Conservation (phyloP, 2,797 vertebrate genomes). For the Perodicticus potto region DNA sequence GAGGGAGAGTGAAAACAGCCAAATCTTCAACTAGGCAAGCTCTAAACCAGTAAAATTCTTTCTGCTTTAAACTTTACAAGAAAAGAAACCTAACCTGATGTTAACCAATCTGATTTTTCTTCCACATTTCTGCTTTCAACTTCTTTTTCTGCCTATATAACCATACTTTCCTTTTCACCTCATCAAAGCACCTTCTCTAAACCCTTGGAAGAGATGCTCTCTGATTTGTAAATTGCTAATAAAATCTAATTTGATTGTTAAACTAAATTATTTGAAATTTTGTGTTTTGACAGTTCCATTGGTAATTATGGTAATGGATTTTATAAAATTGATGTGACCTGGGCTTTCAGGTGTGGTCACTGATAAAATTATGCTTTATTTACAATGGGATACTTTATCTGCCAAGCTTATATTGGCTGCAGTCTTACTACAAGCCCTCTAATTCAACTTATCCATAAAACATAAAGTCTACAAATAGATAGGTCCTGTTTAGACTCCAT, state of each 20-base stretch:
- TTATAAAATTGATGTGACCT: neutral
- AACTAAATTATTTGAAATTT: neutral
- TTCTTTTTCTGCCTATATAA: neutral
- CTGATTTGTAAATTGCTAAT: neutral
- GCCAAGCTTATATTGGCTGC: neutral
- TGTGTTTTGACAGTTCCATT: neutral
- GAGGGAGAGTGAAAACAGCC: neutral
- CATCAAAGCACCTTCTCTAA: neutral
- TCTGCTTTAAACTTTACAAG: neutral
- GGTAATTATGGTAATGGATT: neutral
- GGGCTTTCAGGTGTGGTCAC: neutral
- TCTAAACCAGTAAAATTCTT: neutral
- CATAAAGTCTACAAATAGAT: neutral
- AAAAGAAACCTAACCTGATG: neutral
- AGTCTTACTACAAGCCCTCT: neutral
- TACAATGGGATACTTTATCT: neutral
- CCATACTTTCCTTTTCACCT: neutral
- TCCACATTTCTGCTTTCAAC: fast-evolving
- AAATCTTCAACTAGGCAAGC: neutral
- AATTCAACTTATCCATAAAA: neutral
- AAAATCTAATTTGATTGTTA: neutral
- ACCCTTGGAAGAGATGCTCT: neutral
- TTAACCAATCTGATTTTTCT: neutral
- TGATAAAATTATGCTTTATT: neutral
- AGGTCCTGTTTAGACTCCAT: neutral